These are phyloP conservation scores for Miichthys miiuy DNA, from an alignment of 2,797 vertebrate species.

Conservation along the genomic window DNA sequence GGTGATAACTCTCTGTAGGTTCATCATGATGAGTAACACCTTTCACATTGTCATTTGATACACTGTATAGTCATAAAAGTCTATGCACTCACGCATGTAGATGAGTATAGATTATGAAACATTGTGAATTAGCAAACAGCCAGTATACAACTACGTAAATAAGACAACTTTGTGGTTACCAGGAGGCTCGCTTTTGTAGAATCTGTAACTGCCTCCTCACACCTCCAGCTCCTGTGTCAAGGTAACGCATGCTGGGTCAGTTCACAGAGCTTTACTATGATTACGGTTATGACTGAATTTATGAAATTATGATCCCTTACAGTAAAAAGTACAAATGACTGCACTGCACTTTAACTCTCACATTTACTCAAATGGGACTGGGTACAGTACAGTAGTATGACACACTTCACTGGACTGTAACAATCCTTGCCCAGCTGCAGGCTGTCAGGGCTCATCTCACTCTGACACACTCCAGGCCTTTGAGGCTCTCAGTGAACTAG, in stretches of 20 bases:
- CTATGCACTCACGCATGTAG: not conserved
- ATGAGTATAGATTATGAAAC: not conserved
- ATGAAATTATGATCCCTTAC: not conserved
- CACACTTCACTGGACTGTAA: conserved; percentile 10
- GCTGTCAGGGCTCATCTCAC: conserved; percentile 53
- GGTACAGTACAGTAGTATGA: not conserved
- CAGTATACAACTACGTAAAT: not conserved
- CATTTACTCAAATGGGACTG: not conserved
- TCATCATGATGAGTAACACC: no score
- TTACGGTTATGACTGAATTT: not conserved
- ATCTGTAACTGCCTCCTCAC: not conserved
- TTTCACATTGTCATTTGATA: not conserved
- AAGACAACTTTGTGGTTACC: not conserved
- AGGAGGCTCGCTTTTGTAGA: no score
- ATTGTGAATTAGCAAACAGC: not conserved
- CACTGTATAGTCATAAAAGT: no score
- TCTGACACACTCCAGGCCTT: conserved; percentile 50
- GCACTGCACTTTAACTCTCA: not conserved
- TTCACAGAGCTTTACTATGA: not conserved
- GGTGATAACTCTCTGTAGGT: no score
- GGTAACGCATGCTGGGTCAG: not conserved
- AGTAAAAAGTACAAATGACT: not conserved
- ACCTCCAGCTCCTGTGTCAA: not conserved
- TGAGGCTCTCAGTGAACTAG: conserved; percentile 61
- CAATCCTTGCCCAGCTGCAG: conserved; percentile 60